Base-by-base conservation (phyloP, 2,113 vertebrate genomes). In the Urocolius indicus region DNA sequence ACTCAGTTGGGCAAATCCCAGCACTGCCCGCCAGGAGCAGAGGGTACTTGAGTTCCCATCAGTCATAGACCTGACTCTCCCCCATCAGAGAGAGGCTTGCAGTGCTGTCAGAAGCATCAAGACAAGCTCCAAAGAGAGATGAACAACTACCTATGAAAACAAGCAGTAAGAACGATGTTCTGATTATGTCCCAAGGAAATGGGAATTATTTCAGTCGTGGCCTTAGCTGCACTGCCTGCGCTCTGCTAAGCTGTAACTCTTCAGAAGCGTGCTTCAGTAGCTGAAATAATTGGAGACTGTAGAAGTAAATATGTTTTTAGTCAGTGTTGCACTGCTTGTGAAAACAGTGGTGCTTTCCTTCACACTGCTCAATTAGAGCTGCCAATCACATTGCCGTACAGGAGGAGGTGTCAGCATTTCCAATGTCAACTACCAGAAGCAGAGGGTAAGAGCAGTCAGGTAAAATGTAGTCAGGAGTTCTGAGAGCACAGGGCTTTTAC, bases 61-160 rank as follows among this genome's bases (percentile, higher is more conserved):
- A 1, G 0, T 9, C 45, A 9, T 62, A 16, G 54, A 43, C 73
- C 48, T 2, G 1, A 10, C 51, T 36, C 4, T 36, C 15, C 21
- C 0, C 0, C 5, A 3, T 10, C 57, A 10, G 36, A 52, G 26
- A 24, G n/a, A 43, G 45, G 22, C 38, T 59, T 20, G 51, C 41
- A 4, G 0, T 21, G 58, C n/a, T 1, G 2, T 11, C 34, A 6
- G 2, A 59, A 45, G 43, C 46, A 22, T 76, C 4, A 3, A 89
- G 65, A 32, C 29, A 0, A 27, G 51, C 67, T 81, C 48, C 65
- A 41, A 19, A 22, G 59, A 18, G 49, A 84, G 24, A 1, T 20
- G 71, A 85, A 58, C n/a, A 51, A 5, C 41, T 36, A 2, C 29
- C 62, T 41, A 4, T 19, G 71, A 21, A 55, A 41, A 41, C 38